These are phyloP conservation scores for Lacanobia wlatinum DNA, from an alignment of 2,888 invertebrate genomes.

Conservation along the genomic window DNA sequence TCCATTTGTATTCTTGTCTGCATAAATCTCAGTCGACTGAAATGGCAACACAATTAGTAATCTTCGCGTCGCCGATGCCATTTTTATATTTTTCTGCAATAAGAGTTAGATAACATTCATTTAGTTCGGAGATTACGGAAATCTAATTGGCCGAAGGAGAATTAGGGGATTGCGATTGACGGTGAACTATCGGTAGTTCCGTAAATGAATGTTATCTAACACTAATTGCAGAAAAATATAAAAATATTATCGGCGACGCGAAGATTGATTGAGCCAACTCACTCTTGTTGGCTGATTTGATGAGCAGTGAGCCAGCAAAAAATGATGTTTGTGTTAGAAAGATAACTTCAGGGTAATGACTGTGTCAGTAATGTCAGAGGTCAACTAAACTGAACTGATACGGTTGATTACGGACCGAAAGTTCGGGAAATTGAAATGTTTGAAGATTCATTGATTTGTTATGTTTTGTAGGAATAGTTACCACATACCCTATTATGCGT, in stretches of 20 bases:
- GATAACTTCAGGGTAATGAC: conserved; percentile 5
- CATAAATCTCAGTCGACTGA: conserved; percentile 38
- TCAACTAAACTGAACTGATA: conserved; percentile 21
- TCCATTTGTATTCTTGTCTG: conserved; percentile 43
- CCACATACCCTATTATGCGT: not conserved
- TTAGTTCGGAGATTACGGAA: conserved; percentile 37
- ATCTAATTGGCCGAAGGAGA: conserved; percentile 22
- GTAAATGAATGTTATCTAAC: conserved; percentile 54
- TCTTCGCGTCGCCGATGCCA: conserved; percentile 41
- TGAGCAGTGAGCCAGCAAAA: conserved; percentile 15
- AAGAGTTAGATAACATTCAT: conserved; percentile 55
- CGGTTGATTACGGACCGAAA: not conserved
- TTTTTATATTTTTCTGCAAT: conserved; percentile 56
- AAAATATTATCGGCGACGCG: conserved; percentile 44
- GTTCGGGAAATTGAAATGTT: conserved; percentile 5
- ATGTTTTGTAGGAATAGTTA: not conserved
- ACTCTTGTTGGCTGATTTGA: conserved; percentile 20
- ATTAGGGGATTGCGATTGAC: conserved; percentile 34
- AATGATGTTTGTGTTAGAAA: not conserved
- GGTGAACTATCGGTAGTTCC: conserved; percentile 25
- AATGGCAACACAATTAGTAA: conserved; percentile 51
- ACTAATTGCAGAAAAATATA: conserved; percentile 53
- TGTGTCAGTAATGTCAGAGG: conserved; percentile 18
- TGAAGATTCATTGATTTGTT: not conserved
- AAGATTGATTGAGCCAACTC: conserved; percentile 46